A percentile compares a stretch with the other conserved stretches of the same genome.
Evolutionary conservation across 2,888 invertebrate species (phyloP).

Genomic region (Dexiosoma caninum): DNA sequence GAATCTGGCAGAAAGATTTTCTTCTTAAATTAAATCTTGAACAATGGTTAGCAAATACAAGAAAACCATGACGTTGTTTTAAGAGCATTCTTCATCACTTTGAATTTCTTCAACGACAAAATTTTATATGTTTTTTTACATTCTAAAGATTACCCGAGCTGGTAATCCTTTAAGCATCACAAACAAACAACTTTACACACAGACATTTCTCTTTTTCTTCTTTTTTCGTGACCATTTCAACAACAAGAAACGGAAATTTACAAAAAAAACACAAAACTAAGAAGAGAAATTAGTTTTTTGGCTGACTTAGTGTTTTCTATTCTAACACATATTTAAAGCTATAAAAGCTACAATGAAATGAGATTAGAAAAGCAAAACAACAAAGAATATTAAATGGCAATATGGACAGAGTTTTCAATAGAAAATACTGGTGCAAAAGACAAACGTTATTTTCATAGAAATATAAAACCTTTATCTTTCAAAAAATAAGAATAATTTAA

Average conservation of each 20-base stretch:
- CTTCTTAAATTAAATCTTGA: background rate
- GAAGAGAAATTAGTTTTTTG: background rate
- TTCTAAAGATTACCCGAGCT: background rate
- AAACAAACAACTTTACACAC: constrained; percentile 9
- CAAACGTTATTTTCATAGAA: background rate
- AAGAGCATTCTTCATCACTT: background rate
- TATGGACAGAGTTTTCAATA: too few species aligned
- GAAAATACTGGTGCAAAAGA: background rate
- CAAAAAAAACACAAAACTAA: background rate
- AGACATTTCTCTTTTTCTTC: background rate
- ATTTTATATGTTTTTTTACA: background rate
- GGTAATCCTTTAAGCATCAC: constrained; percentile 36
- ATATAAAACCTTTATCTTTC: background rate
- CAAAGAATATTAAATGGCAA: too few species aligned
- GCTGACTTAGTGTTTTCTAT: background rate
- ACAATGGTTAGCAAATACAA: background rate
- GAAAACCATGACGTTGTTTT: constrained; percentile 15
- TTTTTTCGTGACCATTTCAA: background rate
- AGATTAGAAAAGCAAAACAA: background rate
- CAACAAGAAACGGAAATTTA: background rate
- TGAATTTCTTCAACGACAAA: background rate
- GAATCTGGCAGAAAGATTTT: background rate
- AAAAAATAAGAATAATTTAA: background rate
- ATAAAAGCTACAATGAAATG: background rate
- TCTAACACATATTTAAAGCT: background rate